These are phyloP conservation scores for Maniola jurtina DNA, from an alignment of 1,140 invertebrate species.

Conservation along the genomic window DNA sequence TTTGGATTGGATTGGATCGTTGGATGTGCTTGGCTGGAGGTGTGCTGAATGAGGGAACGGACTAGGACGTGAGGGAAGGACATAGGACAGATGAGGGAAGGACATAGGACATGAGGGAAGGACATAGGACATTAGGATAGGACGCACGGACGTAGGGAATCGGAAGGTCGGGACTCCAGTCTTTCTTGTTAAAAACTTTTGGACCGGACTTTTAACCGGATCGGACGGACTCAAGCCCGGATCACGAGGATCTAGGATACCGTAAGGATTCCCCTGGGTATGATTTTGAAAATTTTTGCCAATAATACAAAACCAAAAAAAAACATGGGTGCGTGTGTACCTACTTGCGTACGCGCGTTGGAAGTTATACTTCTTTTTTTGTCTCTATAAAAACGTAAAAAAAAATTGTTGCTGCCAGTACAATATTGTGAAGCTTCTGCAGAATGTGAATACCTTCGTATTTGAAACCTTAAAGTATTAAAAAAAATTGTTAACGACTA, in stretches of 20 bases:
- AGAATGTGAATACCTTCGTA: neutral
- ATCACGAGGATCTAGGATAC: conserved; percentile 43
- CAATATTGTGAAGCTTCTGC: neutral
- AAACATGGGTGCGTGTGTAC: neutral
- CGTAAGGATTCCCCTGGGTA: conserved; percentile 64
- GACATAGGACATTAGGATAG: conserved; percentile 3
- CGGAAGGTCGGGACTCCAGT: conserved; percentile 16
- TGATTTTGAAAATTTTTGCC: conserved; percentile 70
- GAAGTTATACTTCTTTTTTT: conserved; percentile 3
- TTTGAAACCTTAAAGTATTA: neutral
- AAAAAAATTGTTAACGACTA: neutral
- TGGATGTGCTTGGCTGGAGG: conserved; percentile 68
- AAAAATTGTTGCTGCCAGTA: neutral
- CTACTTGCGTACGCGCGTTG: neutral
- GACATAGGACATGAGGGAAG: conserved; percentile 11
- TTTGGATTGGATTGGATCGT: conserved; percentile 65
- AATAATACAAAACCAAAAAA: conserved; percentile 40
- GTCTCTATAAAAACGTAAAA: neutral
- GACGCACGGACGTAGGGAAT: conserved; percentile 18
- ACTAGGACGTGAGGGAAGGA: conserved; percentile 25
- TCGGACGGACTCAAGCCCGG: conserved; percentile 31
- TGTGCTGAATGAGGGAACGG: conserved; percentile 48
- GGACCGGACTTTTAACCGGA: conserved; percentile 31
- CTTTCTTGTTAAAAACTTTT: conserved; percentile 21
- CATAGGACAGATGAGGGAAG: neutral